Evolutionary conservation across 2,888 invertebrate genomes (phyloP), one percentile per base, ranked within the genome.

Genomic region (Orthosia cruda): DNA sequence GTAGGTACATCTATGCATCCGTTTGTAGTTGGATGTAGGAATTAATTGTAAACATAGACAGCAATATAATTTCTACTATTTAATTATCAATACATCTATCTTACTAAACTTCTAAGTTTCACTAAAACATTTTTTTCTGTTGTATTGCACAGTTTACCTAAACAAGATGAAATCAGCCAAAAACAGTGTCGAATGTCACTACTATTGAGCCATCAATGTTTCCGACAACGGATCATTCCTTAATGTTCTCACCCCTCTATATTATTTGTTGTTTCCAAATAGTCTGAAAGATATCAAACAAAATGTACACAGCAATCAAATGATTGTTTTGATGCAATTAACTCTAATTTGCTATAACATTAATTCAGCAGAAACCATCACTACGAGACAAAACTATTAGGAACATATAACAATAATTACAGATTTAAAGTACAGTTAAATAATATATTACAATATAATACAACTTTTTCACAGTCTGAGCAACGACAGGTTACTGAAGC

Each of bases 351-450:
- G 83, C 90, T 92, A 91, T 89, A 92, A 92, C 90, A 91, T 89
- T 89, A 91, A 91, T 91, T 90, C 90, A 91, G 89, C 90, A 88
- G 92, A 93, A 93, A 93, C 90, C 92, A 92, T 91, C 90, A 91
- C 93, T 94, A 95, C 93, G 84, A 92, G 93, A 93, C 90, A 89
- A 94, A 93, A 93, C 93, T 93, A 95, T 95, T 96, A 96, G 96
- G 96, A 96, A 96, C 96, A 95, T 96, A 95, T 93, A 95, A 95
- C 93, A 94, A 93, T 94, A 94, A 95, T 94, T 95, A 95, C 93
- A 95, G 87, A 91, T 91, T 92, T 93, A 93, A 91, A 90, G 92
- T 88, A 88, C 75, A 81, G 88, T 93, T 95, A 94, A 93, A 95
- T 93, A 93, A 91, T 92, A 93, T 92, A 88, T 91, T 95, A 96